Base-by-base conservation (phyloP, 2,113 vertebrate genomes). In the Cinclus cinclus region DNA sequence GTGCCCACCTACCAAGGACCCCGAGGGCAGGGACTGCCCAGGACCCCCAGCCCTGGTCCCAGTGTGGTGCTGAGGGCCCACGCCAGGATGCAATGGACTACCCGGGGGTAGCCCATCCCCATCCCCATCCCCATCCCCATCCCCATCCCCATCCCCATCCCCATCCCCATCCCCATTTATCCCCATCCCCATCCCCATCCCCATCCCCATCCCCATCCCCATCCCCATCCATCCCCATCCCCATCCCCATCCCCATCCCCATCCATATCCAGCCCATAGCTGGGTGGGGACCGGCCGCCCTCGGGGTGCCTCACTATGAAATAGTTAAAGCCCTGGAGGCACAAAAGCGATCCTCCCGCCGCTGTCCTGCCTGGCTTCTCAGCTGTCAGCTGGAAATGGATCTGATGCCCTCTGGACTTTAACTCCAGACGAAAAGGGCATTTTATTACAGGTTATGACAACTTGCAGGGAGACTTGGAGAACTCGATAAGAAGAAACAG, bases 381-480 rank as follows among this genome's bases (percentile, higher is more conserved):
- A 33, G 67, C 95, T 96, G 97, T 97, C 97, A 97, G 96, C 87
- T 97, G 97, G 91, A 98, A 98, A 98, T 97, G 94, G 97, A 98
- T 97, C 96, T 93, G 97, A 97, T 98, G 98, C 94, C 97, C 98
- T 97, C 97, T 97, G 98, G 96, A 97, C 97, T 98, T 94, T 55
- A 96, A 89, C 96, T 98, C 96, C 78, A 59, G 41, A 85, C 53
- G 93, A 96, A 97, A 91, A 86, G 94, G 97, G 95, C 97, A 94
- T 97, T 98, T 98, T 97, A 97, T 98, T 97, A 97, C 96, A 97
- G 98, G 97, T 97, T 98, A 97, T 98, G 98, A 98, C 97, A 98
- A 98, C 96, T 49, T 97, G 98, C 97, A 42, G 97, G 98, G 97
- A 98, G 97, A 97, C 97, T 83, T 35, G 90, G 91, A 92, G 95